Evolutionary conservation across 2,797 vertebrate species (phyloP), one percentile per base, ranked within the genome.

Genomic region (Erithacus rubecula): DNA sequence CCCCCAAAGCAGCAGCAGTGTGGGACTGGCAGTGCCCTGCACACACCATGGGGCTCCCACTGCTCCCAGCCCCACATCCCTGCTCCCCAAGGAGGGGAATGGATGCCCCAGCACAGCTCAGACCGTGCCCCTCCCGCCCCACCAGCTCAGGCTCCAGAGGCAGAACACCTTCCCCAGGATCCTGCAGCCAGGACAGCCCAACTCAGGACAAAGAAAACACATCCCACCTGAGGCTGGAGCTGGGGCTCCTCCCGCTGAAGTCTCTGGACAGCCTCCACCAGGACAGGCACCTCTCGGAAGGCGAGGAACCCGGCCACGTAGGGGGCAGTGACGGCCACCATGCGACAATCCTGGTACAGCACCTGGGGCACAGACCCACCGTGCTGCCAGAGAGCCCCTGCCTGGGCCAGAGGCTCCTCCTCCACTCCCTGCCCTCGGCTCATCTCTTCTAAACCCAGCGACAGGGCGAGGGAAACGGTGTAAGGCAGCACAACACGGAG

Each of bases 251-350:
- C 95, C 55, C 65, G 95, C 96, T 96, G 94, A 55, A 99, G 96
- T 43, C 97, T 98, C 94, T 78, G 97, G 49, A 99, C 92, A 13
- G 98, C 98, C 8, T 99, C 98, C 90, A 98, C 97, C 83, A 99
- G 97, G 94, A 98, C 98, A 8, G 98, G 98, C 1, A 96, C 98
- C 95, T 99, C 99, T 59, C 99, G 97, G 96, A 99, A 99, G 76
- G 98, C 99, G 95, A 99, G 92, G 97, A 99, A 99, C 17, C 99
- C 99, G 0, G 99, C 96, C 21, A 99, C 74, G 22, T 99, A 99
- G 1, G 99, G 99, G 21, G 98, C 96, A 0, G 58, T 97, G 75
- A 99, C 97, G 37, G 95, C 83, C 92, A 99, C 98, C 99, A 99
- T 98, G 87, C 72, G 96, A 95, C 98, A 98, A 34, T 99, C 98